These are phyloP conservation scores for Gavia stellata DNA, from an alignment of 2,113 vertebrate species.

Conservation along the genomic window DNA sequence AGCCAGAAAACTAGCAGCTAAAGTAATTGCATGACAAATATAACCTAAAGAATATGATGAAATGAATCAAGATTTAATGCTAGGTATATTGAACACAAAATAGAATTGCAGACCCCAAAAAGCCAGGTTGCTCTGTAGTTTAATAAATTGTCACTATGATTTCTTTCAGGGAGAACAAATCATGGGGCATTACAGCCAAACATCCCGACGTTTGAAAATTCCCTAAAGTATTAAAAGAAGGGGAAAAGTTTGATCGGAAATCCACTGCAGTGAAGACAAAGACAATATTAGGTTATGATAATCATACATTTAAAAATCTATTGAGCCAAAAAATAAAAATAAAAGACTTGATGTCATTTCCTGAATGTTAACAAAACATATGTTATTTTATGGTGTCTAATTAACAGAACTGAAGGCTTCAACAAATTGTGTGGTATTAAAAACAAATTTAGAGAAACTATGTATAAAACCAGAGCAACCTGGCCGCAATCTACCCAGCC, in stretches of 20 bases:
- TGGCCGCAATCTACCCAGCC: slow-evolving; percentile 73
- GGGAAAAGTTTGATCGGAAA: slow-evolving; percentile 99
- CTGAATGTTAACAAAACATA: slow-evolving; percentile 80
- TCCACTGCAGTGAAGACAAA: slow-evolving; percentile 99
- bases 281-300: slow-evolving; percentile 98
- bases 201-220: slow-evolving; percentile 99
- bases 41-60: slow-evolving; percentile 79
- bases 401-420: slow-evolving; percentile 69
- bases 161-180: slow-evolving; percentile 99
- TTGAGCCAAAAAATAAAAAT: slow-evolving; percentile 79
- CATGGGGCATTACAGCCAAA: slow-evolving; percentile 99
- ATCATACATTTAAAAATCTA: slow-evolving; percentile 86
- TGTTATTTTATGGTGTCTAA: slow-evolving; percentile 74
- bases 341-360: slow-evolving; percentile 79
- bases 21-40: slow-evolving; percentile 95
- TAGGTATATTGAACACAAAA: slow-evolving; percentile 78
- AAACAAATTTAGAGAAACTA: slow-evolving; percentile 65
- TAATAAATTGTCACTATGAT: slow-evolving; percentile 99
- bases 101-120: slow-evolving; percentile 93
- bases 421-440: slow-evolving; percentile 70
- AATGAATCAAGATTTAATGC: slow-evolving; percentile 81
- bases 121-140: slow-evolving; percentile 99
- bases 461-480: slow-evolving; percentile 80
- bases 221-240: slow-evolving; percentile 99
- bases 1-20: slow-evolving; percentile 73